phyloP scores from a whole-genome alignment of 2,797 vertebrate species.

The Sebastes oblongus region DNA sequence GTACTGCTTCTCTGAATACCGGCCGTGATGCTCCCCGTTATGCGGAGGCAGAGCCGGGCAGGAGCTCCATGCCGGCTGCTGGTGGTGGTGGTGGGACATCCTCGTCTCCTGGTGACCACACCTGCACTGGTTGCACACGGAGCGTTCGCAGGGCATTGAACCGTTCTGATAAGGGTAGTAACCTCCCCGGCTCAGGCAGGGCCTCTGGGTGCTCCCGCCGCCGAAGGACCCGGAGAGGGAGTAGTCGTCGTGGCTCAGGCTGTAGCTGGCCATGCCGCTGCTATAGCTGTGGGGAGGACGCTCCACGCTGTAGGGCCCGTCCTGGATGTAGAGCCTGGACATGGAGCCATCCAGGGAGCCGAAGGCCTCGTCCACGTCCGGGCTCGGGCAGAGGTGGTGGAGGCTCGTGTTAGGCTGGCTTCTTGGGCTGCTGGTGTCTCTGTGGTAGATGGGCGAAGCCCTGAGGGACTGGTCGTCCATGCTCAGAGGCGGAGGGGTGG shows the following conservation, averaged over 20 bases:
- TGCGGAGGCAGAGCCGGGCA: slow-evolving; percentile 1
- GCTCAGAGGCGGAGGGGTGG: slow-evolving; percentile 24
- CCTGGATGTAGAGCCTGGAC: slow-evolving; percentile 58
- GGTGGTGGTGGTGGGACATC: neutral
- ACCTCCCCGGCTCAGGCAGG: neutral
- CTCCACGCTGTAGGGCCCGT: slow-evolving; percentile 20
- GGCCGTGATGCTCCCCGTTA: neutral
- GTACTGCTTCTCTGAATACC: neutral
- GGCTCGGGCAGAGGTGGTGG: slow-evolving; percentile 21
- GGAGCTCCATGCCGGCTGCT: neutral
- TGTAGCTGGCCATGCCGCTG: slow-evolving; percentile 69
- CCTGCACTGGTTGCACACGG: neutral
- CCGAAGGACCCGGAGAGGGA: slow-evolving; percentile 14
- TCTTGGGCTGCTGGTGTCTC: slow-evolving; percentile 33
- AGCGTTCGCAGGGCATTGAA: neutral
- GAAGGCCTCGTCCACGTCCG: slow-evolving; percentile 69
- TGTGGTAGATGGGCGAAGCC: slow-evolving; percentile 43
- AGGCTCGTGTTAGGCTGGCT: neutral
- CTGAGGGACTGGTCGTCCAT: slow-evolving; percentile 45
- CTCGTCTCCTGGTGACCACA: slow-evolving; percentile 11
- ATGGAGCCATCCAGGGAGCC: slow-evolving; percentile 68
- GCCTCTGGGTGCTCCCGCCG: neutral
- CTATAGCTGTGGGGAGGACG: slow-evolving; percentile 56
- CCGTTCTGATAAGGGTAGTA: neutral
- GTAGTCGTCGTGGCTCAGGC: slow-evolving; percentile 40